phyloP scores from a whole-genome alignment of 2,888 invertebrate species.

The Leptopilina drosophilae region DNA sequence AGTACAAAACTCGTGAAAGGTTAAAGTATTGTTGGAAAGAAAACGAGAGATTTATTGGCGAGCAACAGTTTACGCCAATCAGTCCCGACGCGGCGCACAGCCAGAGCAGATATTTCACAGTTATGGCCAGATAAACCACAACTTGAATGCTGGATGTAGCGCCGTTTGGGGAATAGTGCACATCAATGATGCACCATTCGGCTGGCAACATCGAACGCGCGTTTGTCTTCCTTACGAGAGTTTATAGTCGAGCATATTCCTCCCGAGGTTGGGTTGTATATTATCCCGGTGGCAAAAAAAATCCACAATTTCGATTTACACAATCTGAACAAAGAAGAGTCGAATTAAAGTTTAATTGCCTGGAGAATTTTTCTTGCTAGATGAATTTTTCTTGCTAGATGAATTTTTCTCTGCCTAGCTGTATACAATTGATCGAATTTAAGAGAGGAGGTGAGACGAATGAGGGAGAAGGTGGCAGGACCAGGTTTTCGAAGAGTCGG shows the following conservation, averaged over 20 bases:
- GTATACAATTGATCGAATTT: slow-evolving; percentile 13
- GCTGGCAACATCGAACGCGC: slow-evolving; percentile 67
- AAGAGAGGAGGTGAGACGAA: slow-evolving; percentile 57
- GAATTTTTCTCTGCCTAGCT: not conserved
- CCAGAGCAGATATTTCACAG: slow-evolving; percentile 70
- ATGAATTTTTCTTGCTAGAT: not conserved
- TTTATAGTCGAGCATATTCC: slow-evolving; percentile 72
- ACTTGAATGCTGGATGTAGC: slow-evolving; percentile 69
- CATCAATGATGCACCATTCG: slow-evolving; percentile 75
- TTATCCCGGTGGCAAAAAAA: slow-evolving; percentile 43
- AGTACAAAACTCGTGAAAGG: not conserved
- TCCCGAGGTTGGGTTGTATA: slow-evolving; percentile 57
- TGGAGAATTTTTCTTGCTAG: too few relatives aligned
- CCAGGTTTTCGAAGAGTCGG: slow-evolving; percentile 61
- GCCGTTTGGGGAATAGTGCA: slow-evolving; percentile 73
- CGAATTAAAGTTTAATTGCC: too few relatives aligned
- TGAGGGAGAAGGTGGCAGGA: slow-evolving; percentile 60
- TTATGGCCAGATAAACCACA: slow-evolving; percentile 75
- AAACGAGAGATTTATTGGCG: slow-evolving; percentile 64
- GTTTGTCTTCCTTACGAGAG: slow-evolving; percentile 74
- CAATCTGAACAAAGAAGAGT: too few relatives aligned
- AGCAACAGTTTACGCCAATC: slow-evolving; percentile 67
- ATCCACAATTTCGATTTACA: too few relatives aligned
- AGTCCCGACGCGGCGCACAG: slow-evolving; percentile 62
- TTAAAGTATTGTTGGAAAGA: slow-evolving; percentile 20